Percentiles rank a stretch among this genome's conserved stretches.
Conservation (phyloP, 2,888 invertebrate genomes). For the Ophraella communa region DNA sequence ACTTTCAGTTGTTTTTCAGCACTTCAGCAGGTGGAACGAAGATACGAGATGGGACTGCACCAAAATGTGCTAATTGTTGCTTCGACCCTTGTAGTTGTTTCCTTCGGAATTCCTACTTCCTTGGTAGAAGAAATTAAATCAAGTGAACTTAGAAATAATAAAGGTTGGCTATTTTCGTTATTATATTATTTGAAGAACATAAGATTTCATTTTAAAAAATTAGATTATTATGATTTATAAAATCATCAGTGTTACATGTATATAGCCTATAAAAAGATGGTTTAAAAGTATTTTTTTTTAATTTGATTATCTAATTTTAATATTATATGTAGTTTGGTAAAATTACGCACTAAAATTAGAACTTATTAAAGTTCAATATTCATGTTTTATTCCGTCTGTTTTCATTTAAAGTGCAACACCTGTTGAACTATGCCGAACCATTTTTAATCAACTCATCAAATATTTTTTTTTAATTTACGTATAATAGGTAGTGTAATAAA, state of each 20-base stretch:
- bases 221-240: too few species aligned
- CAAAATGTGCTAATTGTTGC: slow-evolving; percentile 31
- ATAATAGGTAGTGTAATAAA: too few species aligned
- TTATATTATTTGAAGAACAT: neutral
- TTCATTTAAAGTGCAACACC: neutral
- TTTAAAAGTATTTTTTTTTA: too few species aligned
- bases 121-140: slow-evolving; percentile 57
- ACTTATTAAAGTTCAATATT: too few species aligned
- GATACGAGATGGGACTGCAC: slow-evolving; percentile 40
- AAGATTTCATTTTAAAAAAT: too few species aligned
- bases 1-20: slow-evolving; percentile 49
- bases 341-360: too few species aligned
- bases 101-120: slow-evolving; percentile 54
- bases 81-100: slow-evolving; percentile 41
- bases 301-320: too few species aligned
- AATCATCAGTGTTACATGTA: too few species aligned
- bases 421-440: neutral
- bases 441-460: neutral
- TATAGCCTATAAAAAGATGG: too few species aligned
- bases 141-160: slow-evolving; percentile 53
- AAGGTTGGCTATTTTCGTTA: slow-evolving; percentile 51
- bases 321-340: too few species aligned
- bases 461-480: too few species aligned
- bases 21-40: slow-evolving; percentile 24
- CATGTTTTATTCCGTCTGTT: neutral